These are phyloP conservation scores for Pristionchus pacificus DNA, from an alignment of 1,140 invertebrate genomes.

Conservation along the genomic window DNA sequence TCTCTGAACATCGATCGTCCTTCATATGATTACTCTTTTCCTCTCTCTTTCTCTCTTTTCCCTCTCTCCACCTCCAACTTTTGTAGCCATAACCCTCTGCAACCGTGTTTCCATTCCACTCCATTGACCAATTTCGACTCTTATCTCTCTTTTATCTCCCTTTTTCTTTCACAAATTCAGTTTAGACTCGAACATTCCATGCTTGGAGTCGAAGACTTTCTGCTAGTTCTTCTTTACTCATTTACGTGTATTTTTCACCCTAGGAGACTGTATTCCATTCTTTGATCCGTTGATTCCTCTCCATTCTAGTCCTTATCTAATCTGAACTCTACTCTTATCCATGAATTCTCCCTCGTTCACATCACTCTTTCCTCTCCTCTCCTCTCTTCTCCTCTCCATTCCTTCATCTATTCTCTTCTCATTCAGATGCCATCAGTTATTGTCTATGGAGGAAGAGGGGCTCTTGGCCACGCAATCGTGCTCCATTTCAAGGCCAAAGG, in stretches of 20 bases:
- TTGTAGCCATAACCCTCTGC: background rate
- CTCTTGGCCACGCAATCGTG: conserved; percentile 79
- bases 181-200: too few relatives aligned
- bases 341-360: background rate
- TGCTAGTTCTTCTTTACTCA: too few relatives aligned
- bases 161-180: too few relatives aligned
- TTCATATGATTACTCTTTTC: background rate
- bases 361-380: background rate
- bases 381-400: background rate
- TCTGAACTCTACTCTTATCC: background rate
- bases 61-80: background rate
- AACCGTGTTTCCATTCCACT: too few relatives aligned
- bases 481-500: conserved; percentile 81
- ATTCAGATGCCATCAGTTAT: conserved; percentile 31
- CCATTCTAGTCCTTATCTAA: background rate
- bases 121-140: too few relatives aligned
- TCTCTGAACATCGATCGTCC: background rate
- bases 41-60: background rate
- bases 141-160: too few relatives aligned
- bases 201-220: too few relatives aligned
- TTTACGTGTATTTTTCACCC: background rate
- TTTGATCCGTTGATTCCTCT: background rate
- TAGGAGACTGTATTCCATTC: background rate
- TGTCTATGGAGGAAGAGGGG: conserved; percentile 77
- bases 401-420: background rate